These are phyloP conservation scores for Chlorospingus flavigularis DNA, from an alignment of 2,797 vertebrate species.

Conservation along the genomic window DNA sequence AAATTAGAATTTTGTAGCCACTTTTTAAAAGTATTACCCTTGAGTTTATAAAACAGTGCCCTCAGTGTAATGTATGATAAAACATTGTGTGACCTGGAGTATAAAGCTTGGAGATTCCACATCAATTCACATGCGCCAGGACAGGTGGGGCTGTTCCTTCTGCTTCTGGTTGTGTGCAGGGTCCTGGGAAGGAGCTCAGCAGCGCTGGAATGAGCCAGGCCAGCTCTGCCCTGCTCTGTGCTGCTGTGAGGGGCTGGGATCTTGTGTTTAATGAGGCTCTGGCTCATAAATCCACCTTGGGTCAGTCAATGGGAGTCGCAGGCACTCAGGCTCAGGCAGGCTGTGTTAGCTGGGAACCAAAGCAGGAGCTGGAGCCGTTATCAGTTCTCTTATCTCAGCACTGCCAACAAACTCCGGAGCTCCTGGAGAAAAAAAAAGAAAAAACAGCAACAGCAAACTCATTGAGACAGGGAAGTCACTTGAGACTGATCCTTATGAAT, in stretches of 20 bases:
- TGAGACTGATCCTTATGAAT: background rate
- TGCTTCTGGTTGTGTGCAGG: background rate
- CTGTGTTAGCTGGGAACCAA: background rate
- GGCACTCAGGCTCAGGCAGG: background rate
- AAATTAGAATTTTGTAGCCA: background rate
- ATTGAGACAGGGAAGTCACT: background rate
- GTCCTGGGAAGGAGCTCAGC: background rate
- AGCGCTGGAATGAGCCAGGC: background rate
- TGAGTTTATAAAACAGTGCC: background rate
- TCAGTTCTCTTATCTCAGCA: background rate
- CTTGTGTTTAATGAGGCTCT: background rate
- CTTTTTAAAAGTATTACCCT: background rate
- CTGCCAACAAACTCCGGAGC: background rate
- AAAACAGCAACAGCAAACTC: background rate
- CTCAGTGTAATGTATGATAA: background rate
- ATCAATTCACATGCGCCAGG: accelerated
- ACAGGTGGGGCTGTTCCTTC: background rate
- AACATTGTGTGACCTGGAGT: background rate
- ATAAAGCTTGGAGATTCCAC: background rate
- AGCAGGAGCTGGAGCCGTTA: background rate
- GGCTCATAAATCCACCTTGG: background rate
- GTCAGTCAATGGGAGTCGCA: background rate
- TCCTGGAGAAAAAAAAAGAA: background rate
- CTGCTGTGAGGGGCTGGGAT: background rate
- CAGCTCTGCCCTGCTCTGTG: background rate